These are phyloP conservation scores for Tragelaphus scriptus DNA, from an alignment of 2,113 vertebrate genomes.

Conservation along the genomic window DNA sequence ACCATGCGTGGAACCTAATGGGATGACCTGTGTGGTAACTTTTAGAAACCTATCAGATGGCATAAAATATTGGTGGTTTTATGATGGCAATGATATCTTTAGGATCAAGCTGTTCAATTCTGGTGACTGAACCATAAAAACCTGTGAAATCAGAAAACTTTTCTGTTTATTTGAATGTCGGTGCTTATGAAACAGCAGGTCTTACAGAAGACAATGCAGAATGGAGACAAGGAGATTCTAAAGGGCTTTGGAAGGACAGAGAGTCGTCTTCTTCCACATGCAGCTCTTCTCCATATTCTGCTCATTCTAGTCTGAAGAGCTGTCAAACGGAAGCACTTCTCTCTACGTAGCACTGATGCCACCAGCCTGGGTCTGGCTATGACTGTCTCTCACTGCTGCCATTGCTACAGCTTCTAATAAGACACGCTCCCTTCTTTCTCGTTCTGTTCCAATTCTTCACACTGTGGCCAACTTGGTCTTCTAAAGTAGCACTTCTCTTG, in stretches of 20 bases:
- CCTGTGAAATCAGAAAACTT: background rate
- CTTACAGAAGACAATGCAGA: background rate
- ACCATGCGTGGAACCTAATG: background rate
- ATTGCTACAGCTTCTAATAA: background rate
- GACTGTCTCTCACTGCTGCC: rapidly evolving
- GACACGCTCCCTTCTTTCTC: background rate
- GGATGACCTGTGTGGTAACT: background rate
- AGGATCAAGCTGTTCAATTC: background rate
- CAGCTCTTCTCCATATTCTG: background rate
- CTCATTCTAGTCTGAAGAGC: background rate
- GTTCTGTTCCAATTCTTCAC: background rate
- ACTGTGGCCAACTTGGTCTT: background rate
- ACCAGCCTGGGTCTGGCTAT: too few relatives aligned
- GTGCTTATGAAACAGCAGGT: background rate
- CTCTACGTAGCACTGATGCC: background rate
- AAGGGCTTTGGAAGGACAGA: too few relatives aligned
- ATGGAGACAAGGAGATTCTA: background rate
- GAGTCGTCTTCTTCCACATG: background rate
- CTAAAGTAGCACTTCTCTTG: background rate
- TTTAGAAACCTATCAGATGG: background rate
- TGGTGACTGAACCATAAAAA: background rate
- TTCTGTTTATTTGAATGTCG: background rate
- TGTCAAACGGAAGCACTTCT: background rate
- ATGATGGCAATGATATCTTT: background rate
- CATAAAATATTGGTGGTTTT: background rate